A percentile compares a stretch with the other conserved stretches of the same genome.
Conservation (phyloP, 2,797 vertebrate genomes). For the Leuciscus waleckii region DNA sequence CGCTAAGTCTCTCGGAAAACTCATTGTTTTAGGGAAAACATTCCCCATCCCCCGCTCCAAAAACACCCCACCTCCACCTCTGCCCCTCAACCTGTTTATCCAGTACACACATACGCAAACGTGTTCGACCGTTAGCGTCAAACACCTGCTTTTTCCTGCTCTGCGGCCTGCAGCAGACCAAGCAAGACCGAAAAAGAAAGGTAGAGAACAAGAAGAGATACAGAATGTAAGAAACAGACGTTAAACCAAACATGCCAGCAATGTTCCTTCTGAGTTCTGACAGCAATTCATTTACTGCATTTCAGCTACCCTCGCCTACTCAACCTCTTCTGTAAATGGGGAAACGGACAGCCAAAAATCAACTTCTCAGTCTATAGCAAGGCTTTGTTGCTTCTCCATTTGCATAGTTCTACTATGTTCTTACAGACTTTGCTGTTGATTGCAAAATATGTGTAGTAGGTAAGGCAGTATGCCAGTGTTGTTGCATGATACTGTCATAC, state of each 20-base stretch:
- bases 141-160: constrained; percentile 83
- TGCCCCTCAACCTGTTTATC: constrained; percentile 80
- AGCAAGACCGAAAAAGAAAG: constrained; percentile 36
- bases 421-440: not conserved
- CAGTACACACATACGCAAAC: constrained; percentile 73
- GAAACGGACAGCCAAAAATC: not conserved
- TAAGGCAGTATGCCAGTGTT: not conserved
- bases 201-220: constrained; percentile 26
- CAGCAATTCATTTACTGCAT: constrained; percentile 14
- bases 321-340: not conserved
- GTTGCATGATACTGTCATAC: not conserved
- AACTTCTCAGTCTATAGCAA: not conserved
- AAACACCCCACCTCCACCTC: constrained; percentile 58
- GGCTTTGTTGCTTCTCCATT: constrained; percentile 4
- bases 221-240: constrained; percentile 8
- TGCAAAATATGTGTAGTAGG: not conserved
- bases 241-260: constrained; percentile 43
- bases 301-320: constrained; percentile 11
- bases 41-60: constrained; percentile 62
- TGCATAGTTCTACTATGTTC: constrained; percentile 1
- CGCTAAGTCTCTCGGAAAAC: constrained; percentile 69
- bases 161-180: constrained; percentile 63
- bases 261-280: constrained; percentile 20
- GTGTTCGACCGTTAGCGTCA: constrained; percentile 74
- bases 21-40: constrained; percentile 72